Conservation (phyloP, 2,797 vertebrate species). For the Leptoclinus maculatus region DNA sequence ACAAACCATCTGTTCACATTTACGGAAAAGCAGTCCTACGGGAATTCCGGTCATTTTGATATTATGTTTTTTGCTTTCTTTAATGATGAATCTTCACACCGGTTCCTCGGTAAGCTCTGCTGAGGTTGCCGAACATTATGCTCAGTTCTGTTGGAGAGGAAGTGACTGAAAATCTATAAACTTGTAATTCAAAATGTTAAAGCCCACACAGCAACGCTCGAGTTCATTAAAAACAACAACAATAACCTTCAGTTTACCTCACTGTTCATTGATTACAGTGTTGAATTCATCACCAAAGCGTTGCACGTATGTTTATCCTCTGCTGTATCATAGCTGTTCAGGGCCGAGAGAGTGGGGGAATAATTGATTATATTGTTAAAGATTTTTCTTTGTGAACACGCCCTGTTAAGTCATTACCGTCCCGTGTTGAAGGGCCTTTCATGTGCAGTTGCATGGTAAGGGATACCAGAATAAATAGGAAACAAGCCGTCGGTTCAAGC, state of each 20-base stretch:
- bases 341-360: constrained; percentile 49
- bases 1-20: constrained; percentile 18
- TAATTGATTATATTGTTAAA: constrained; percentile 70
- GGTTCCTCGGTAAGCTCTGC: not conserved
- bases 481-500: constrained; percentile 64
- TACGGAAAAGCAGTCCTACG: constrained; percentile 8
- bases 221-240: constrained; percentile 27
- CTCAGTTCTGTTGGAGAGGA: not conserved
- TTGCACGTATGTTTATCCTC: constrained; percentile 26
- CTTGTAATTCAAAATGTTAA: constrained; percentile 15
- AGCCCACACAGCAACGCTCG: not conserved
- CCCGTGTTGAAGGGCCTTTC: constrained; percentile 57
- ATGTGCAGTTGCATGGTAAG: constrained; percentile 40
- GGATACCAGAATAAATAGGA: constrained; percentile 50
- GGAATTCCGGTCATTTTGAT: constrained; percentile 22
- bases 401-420: constrained; percentile 55
- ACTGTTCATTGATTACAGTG: constrained; percentile 20
- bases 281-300: constrained; percentile 48
- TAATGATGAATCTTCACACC: constrained; percentile 4
- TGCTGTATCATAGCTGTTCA: constrained; percentile 31
- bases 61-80: not conserved
- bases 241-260: constrained; percentile 36
- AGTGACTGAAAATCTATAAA: constrained; percentile 15
- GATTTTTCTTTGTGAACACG: constrained; percentile 60
- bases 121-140: not conserved